Evolutionary conservation across 2,888 invertebrate genomes (phyloP), one percentile per base, ranked within the genome.

Genomic region (Slavum lentiscoides): DNA sequence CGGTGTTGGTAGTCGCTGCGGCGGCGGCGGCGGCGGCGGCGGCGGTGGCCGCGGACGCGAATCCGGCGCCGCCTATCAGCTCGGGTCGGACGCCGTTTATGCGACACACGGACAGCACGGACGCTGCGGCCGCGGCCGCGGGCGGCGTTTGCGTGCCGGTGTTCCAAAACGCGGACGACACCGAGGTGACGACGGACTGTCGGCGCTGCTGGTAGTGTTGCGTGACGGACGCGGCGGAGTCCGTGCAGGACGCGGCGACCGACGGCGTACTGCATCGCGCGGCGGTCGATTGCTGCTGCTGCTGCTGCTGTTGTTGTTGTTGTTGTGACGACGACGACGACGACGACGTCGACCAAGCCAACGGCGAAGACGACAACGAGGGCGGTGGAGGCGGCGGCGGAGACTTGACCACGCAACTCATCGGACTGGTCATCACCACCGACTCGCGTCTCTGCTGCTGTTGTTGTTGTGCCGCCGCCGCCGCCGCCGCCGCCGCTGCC

Each of bases 71-170:
- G 30, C 93, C 92, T 84, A 93, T 93, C 83, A 94, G 90, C 87
- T 94, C 94, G n/a, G 93, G 93, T 85, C 93, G 93, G 82, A 92
- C 92, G 83, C 93, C 93, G 86, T 93, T 93, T 83, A 93, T 92
- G 84, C 92, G 90, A 80, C 84, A 83, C 66, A 82, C 83, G 68
- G 83, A 82, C 62, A 83, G 59, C 39, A 83, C 83, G 30, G 83
- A 74, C 69, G 83, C 21, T 86, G 86, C 83, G 86, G 87, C 30
- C 86, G 86, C 82, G n/a, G 66, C 30, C 58, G 83, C 66, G 49
- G 82, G 39, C 23, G 82, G 61, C 49, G 59, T 82, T 68, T 80
- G 84, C 72, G 83, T 82, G 68, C 83, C 82, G 67, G 82, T 74
- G 70, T 80, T 80, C 80, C 80, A 80, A 72, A 83, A 82, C 68